Conservation (phyloP, 1,140 invertebrate genomes). For the Chrysoperla carnea region DNA sequence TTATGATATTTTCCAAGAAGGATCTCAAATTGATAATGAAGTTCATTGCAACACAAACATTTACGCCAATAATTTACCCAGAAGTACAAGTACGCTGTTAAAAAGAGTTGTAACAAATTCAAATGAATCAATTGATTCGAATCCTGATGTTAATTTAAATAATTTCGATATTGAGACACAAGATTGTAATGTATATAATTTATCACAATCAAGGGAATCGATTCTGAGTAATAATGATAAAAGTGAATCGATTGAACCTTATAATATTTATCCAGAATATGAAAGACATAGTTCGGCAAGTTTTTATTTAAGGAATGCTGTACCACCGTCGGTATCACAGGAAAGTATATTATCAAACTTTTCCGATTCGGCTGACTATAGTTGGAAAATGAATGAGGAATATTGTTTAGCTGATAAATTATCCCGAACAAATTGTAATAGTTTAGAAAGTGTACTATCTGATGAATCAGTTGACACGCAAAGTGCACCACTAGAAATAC, state of each 20-base stretch:
- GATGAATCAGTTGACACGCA: slow-evolving; percentile 62
- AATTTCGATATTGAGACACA: no score
- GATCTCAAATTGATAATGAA: slow-evolving; percentile 11
- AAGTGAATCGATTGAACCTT: background rate
- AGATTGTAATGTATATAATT: no score
- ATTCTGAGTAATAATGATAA: no score
- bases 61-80: slow-evolving; percentile 21
- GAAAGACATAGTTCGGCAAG: slow-evolving; percentile 22
- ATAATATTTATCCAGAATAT: background rate
- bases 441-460: slow-evolving; percentile 58
- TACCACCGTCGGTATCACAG: slow-evolving; percentile 38
- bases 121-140: slow-evolving; percentile 22
- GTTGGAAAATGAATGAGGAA: slow-evolving; percentile 21
- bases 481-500: slow-evolving; percentile 51
- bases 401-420: background rate
- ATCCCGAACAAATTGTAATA: slow-evolving; percentile 34
- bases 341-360: slow-evolving; percentile 56
- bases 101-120: slow-evolving; percentile 27
- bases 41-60: slow-evolving; percentile 10
- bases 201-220: no score
- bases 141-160: no score
- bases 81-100: slow-evolving; percentile 27
- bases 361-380: slow-evolving; percentile 25
- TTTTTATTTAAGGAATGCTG: slow-evolving; percentile 39
- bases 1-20: slow-evolving; percentile 49